A percentile compares a stretch with the other conserved stretches of the same genome.
Evolutionary conservation across 1,140 invertebrate species (phyloP).

Genomic region (Trypoxylus dichotomus): DNA sequence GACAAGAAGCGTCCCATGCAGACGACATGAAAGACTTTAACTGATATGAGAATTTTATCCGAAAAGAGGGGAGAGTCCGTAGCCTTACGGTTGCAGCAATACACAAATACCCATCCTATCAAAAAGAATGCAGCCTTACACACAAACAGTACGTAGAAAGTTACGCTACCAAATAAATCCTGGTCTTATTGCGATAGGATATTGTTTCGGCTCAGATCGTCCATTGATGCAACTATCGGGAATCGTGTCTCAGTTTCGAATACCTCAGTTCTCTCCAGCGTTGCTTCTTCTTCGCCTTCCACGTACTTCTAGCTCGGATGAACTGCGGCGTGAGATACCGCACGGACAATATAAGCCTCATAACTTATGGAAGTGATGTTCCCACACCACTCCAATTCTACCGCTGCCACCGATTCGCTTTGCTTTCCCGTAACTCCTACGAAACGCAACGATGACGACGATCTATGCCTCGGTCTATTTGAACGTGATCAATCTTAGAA

Average conservation of each 20-base stretch:
- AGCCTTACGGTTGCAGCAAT: no score
- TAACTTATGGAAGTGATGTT: slow-evolving; percentile 32
- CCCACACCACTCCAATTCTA: not conserved
- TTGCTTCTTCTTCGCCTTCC: not conserved
- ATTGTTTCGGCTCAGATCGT: slow-evolving; percentile 29
- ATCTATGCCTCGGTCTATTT: slow-evolving; percentile 11
- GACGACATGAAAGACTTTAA: slow-evolving; percentile 32
- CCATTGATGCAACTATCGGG: slow-evolving; percentile 28
- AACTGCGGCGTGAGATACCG: slow-evolving; percentile 27
- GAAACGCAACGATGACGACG: not conserved
- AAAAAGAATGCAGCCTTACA: not conserved
- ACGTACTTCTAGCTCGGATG: not conserved
- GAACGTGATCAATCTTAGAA: slow-evolving; percentile 23
- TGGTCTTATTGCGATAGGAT: slow-evolving; percentile 15
- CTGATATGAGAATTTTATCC: slow-evolving; percentile 37
- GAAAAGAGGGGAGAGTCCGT: slow-evolving; percentile 30
- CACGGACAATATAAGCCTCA: slow-evolving; percentile 35
- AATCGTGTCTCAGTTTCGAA: not conserved
- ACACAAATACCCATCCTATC: not conserved
- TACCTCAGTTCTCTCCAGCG: no score
- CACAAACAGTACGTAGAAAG: not conserved
- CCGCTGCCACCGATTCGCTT: not conserved
- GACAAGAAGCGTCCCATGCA: slow-evolving; percentile 3
- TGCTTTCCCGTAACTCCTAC: no score
- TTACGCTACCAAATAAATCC: not conserved